Base-by-base conservation (phyloP, 30 jellyfish, hydroid and myxozoan species). In the Hydractinia echinata region DNA sequence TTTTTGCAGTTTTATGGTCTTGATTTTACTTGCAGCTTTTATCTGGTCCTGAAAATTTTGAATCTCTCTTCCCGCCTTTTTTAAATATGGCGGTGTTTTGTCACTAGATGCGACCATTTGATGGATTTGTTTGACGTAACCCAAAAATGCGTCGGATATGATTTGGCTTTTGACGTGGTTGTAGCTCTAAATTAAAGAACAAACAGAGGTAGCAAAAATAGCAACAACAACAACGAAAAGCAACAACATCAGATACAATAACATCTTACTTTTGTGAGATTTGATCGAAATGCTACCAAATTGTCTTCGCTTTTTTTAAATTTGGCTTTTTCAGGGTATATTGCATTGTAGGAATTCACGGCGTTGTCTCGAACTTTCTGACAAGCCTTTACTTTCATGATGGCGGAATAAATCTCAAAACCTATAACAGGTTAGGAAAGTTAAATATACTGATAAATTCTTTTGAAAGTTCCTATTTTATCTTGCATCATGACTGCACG, bases 1-100 rank as follows among this genome's bases (percentile, higher is more conserved):
- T 60, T 60, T 60, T 60, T 60, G 70, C 18, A 60, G 18, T 13
- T 60, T 60, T 13, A 60, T 13, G 15, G 70, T 60, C 1, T 14
- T 16, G 15, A 60, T 60, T 60, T 60, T 14, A 2, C 18, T 60
- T 60, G 70, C 70, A 60, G 70, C 18, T 60, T 60, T 60, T 60
- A 60, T 60, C 70, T 60, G 70, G 18, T 60, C 70, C 16, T 60
- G 70, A 60, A 60, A 60, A 13, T 60, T 60, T 60, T 16, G 70
- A 60, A 60, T 60, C 16, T 60, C 18, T 16, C 18, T 60, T 13
- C 16, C 70, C 18, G 70, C 70, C 18, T 60, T 14, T 60, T 60
- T 60, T 16, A 60, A 60, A 60, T 60, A 60, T 60, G n/a, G 15
- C 15, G 70, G 70, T 1, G 70, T 16, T 13, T 14, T 13, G 18